Base-by-base conservation (phyloP, 1,140 invertebrate species). In the Rhagoletis pomonella region DNA sequence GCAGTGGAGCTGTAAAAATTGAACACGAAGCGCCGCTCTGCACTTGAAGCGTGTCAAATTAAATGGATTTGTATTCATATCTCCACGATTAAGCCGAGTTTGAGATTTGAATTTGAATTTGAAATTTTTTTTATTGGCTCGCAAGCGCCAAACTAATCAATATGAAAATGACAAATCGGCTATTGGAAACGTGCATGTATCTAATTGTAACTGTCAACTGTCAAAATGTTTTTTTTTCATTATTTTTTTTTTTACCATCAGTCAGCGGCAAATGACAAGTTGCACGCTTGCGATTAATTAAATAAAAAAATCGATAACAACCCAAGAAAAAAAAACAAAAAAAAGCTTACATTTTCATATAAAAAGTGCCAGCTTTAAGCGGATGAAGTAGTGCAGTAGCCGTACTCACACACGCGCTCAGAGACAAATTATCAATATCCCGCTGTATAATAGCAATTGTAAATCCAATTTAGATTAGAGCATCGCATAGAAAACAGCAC, bases 281-380 rank as follows among this genome's bases (percentile, higher is more conserved):
- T 87, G 86, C 88, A 87, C 88, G 73, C 88, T 85, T 65, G 86
- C 44, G 88, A 64, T 87, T 88, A 88, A 88, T 88, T 88, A 86
- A 77, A 81, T 55, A 55, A 55, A 55, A 55, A 55, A 55, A 55
- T 55, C 50, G 50, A 10, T 55, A 55, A 7, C 0, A 19, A 29
- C 5, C n/a, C n/a, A n/a, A n/a, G n/a, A 19, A 10, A 29, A 81
- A 29, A 81, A 19, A 58, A 29, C 17, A 29, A 55, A 87, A 77
- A 59, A 86, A 67, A 67, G 2, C 47, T 4, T 0, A 12, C 42
- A n/a, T 39, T 19, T 3, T 2, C 42, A n/a, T 39, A 47, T 19
- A 29, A 86, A 86, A 86, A 44, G 19, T 55, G 50, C 10, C 17
- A 67, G 29, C 29, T 29, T 29, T 55, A 14, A 3, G 1, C 1